Conservation (phyloP, 2,888 invertebrate genomes). For the Thalpophila matura region DNA sequence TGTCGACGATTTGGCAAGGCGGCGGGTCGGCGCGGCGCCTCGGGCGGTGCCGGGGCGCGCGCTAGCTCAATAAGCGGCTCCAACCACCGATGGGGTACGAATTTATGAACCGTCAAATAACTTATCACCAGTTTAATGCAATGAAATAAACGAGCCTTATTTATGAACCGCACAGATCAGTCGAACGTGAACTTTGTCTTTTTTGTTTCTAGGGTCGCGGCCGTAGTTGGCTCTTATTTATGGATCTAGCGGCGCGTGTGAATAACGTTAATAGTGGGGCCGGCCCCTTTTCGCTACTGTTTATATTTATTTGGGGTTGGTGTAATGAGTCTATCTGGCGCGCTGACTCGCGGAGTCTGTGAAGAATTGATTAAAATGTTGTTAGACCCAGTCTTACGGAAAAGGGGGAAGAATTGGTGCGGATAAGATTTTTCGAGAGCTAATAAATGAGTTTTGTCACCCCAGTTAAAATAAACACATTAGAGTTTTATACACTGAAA, state of each 20-base stretch:
- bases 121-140: conserved; percentile 90
- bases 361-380: conserved; percentile 91
- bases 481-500: conserved; percentile 67
- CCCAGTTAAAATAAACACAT: conserved; percentile 67
- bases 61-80: conserved; percentile 74
- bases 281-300: conserved; percentile 87
- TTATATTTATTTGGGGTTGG: conserved; percentile 90
- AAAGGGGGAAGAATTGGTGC: conserved; percentile 82
- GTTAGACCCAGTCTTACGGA: conserved; percentile 88
- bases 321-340: conserved; percentile 89
- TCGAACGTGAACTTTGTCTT: conserved; percentile 84
- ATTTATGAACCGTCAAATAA: conserved; percentile 90
- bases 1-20: conserved; percentile 84
- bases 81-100: conserved; percentile 80
- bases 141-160: conserved; percentile 88
- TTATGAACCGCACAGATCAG: conserved; percentile 86
- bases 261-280: conserved; percentile 89
- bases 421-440: conserved; percentile 80
- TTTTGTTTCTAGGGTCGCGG: conserved; percentile 84
- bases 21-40: conserved; percentile 82
- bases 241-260: conserved; percentile 89
- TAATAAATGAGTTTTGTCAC: conserved; percentile 81
- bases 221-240: conserved; percentile 86
- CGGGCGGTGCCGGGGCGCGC: conserved; percentile 73
- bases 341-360: conserved; percentile 90